A percentile compares a stretch with the other conserved stretches of the same genome.
Evolutionary conservation across 1,140 invertebrate genomes (phyloP).

Genomic region (Leucophenga varia): DNA sequence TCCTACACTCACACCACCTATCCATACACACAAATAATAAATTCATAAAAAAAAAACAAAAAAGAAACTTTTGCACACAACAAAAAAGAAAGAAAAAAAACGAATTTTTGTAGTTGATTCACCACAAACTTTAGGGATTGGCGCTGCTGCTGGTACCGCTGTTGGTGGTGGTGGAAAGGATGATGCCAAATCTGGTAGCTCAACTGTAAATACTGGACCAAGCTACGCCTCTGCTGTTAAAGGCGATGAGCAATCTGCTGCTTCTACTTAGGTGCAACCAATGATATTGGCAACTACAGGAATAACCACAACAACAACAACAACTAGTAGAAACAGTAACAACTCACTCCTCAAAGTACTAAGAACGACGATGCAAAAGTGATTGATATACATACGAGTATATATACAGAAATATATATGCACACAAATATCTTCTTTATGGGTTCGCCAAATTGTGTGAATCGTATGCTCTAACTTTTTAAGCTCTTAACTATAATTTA

Average conservation of each 20-base stretch:
- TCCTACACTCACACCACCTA: slow-evolving; percentile 3
- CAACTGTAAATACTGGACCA: slow-evolving; percentile 20
- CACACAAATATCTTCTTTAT: no score
- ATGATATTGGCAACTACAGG: slow-evolving; percentile 7
- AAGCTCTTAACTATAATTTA: slow-evolving; percentile 49
- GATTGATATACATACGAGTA: no score
- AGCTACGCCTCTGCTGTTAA: slow-evolving; percentile 50
- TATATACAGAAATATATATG: no score
- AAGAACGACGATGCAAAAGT: slow-evolving; percentile 51
- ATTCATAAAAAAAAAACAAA: background rate
- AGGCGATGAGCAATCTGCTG: slow-evolving; percentile 38
- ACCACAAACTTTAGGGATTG: slow-evolving; percentile 42
- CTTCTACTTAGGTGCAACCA: slow-evolving; percentile 34
- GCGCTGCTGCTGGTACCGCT: slow-evolving; percentile 6
- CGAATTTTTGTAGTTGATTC: slow-evolving; percentile 42
- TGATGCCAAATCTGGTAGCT: slow-evolving; percentile 26
- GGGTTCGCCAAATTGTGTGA: no score
- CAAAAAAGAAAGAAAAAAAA: slow-evolving; percentile 22
- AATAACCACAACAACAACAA: slow-evolving; percentile 12
- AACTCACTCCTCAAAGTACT: slow-evolving; percentile 53
- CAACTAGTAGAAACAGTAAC: slow-evolving; percentile 17
- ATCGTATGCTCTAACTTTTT: no score
- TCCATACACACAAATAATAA: background rate
- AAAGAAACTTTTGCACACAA: slow-evolving; percentile 6
- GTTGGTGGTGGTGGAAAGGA: slow-evolving; percentile 22